These are phyloP conservation scores for Nipponia nippon DNA, from an alignment of 2,113 vertebrate species.

Conservation along the genomic window DNA sequence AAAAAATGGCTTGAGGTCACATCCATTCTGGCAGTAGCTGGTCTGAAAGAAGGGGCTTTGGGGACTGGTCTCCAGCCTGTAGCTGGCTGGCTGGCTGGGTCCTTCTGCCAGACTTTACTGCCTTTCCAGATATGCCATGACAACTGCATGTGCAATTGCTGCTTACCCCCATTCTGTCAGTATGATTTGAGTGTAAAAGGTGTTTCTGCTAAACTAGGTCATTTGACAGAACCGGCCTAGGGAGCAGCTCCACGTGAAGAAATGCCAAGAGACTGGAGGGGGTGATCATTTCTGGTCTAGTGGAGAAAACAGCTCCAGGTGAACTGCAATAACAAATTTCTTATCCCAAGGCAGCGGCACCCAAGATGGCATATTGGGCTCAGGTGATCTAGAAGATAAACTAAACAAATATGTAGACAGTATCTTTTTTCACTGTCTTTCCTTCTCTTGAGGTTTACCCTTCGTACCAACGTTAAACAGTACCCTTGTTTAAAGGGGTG, in stretches of 20 bases:
- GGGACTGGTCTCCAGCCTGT: background rate
- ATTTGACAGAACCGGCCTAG: background rate
- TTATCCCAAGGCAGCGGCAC: background rate
- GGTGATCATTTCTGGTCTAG: background rate
- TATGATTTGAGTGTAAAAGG: background rate
- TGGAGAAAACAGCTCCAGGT: background rate
- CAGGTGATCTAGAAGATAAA: background rate
- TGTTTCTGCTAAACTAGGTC: background rate
- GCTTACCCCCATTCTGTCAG: slow-evolving; percentile 11
- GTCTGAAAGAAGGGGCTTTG: background rate
- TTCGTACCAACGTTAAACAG: background rate
- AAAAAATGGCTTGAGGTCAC: background rate
- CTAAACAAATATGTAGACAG: background rate
- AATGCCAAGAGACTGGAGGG: background rate
- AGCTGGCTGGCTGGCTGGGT: background rate
- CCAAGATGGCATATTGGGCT: background rate
- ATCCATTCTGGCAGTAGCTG: background rate
- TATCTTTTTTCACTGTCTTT: background rate
- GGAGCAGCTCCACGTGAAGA: accelerated
- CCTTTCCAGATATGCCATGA: background rate
- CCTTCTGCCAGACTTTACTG: background rate
- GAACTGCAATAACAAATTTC: background rate
- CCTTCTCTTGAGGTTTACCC: background rate
- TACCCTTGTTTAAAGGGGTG: background rate
- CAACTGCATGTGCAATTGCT: background rate